These are phyloP conservation scores for Stenurella melanura DNA, from an alignment of 2,888 invertebrate species.

Conservation along the genomic window DNA sequence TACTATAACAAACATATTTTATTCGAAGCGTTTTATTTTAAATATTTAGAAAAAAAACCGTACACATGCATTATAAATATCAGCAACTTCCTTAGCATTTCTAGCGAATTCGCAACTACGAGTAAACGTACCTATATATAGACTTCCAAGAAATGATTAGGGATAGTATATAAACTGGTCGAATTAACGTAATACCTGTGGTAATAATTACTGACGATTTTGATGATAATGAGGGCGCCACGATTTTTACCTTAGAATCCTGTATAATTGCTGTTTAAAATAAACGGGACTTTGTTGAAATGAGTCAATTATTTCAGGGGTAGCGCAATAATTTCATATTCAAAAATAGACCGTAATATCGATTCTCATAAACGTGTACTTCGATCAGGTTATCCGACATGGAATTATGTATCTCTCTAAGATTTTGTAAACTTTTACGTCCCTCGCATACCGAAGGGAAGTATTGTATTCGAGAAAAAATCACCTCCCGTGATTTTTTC, in stretches of 20 bases:
- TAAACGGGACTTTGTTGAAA: too few species aligned
- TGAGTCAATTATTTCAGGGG: too few species aligned
- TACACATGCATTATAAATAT: not conserved
- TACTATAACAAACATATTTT: not conserved
- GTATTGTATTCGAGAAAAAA: too few species aligned
- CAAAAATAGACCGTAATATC: too few species aligned
- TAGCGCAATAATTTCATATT: too few species aligned
- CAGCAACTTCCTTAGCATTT: not conserved
- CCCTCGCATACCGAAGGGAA: too few species aligned
- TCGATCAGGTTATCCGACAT: too few species aligned
- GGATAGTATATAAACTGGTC: slow-evolving; percentile 7
- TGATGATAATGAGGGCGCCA: not conserved
- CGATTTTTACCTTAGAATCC: not conserved
- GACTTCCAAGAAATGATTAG: slow-evolving; percentile 13
- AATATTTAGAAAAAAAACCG: not conserved
- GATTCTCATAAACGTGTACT: too few species aligned
- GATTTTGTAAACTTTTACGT: too few species aligned
- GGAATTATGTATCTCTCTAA: too few species aligned
- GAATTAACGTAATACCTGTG: not conserved
- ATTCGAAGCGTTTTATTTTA: not conserved
- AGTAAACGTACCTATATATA: not conserved
- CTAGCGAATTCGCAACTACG: not conserved
- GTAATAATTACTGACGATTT: not conserved
- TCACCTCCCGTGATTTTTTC: too few species aligned
- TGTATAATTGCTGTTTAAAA: not conserved